A percentile compares a stretch with the other conserved stretches of the same genome.
Conservation (phyloP, 1,140 invertebrate genomes). For the Musca vetustissima region DNA sequence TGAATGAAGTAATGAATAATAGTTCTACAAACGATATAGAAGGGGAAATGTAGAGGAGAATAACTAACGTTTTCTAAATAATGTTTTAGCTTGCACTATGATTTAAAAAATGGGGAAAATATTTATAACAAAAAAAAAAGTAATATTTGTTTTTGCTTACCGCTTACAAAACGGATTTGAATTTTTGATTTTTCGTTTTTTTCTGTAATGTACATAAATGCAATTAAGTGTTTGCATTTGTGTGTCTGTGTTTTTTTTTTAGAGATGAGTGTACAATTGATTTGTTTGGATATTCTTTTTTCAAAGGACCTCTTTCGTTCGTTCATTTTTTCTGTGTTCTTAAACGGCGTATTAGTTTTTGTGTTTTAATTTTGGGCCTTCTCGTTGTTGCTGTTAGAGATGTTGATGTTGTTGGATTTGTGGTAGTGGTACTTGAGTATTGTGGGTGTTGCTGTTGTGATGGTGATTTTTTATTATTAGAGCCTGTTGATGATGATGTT, state of each 20-base stretch:
- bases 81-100: no score
- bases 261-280: background rate
- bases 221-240: background rate
- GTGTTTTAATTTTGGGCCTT: slow-evolving; percentile 52
- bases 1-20: no score
- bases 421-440: background rate
- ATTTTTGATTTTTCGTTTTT: no score
- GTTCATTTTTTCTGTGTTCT: slow-evolving; percentile 53
- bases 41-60: no score
- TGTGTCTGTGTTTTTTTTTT: background rate
- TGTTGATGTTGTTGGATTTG: slow-evolving; percentile 7
- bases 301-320: no score
- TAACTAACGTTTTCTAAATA: no score
- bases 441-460: slow-evolving; percentile 20
- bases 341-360: slow-evolving; percentile 48
- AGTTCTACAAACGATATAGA: no score
- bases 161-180: background rate
- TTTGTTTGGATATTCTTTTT: no score
- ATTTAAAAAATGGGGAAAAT: no score
- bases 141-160: background rate
- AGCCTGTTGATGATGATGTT: slow-evolving; percentile 29
- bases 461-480: no score
- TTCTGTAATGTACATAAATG: no score
- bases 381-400: slow-evolving; percentile 33
- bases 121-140: no score